Evolutionary conservation across 1,140 invertebrate species (phyloP).

Genomic region (Thaumetopoea pityocampa): DNA sequence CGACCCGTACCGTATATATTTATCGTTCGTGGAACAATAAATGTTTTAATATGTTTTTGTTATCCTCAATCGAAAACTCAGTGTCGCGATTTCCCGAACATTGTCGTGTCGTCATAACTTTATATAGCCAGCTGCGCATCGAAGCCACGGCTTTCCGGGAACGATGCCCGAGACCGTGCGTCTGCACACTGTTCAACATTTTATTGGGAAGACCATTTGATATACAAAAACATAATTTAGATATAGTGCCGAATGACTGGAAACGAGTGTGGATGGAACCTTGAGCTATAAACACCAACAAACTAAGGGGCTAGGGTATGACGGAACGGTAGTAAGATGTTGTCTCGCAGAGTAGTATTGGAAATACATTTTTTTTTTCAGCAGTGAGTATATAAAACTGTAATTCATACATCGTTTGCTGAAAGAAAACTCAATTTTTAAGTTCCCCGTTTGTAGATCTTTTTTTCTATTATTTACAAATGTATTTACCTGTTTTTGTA

Average conservation of each 20-base stretch:
- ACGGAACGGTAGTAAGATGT: no score
- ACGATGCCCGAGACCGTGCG: conserved; percentile 23
- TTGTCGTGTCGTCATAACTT: conserved; percentile 14
- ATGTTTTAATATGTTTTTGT: conserved; percentile 1
- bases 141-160: conserved; percentile 21
- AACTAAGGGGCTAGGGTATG: no score
- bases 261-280: conserved; percentile 4
- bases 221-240: conserved; percentile 17
- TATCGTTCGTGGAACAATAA: conserved; percentile 2
- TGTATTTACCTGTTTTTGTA: no score
- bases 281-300: no score
- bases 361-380: no score
- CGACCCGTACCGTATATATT: no score
- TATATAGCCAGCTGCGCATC: conserved; percentile 21
- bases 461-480: no score
- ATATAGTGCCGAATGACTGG: conserved; percentile 12
- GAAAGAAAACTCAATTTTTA: no score
- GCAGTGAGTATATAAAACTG: no score
- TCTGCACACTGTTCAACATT: conserved; percentile 15
- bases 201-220: conserved; percentile 14
- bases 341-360: no score
- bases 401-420: no score
- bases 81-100: conserved; percentile 12
- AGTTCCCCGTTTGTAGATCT: no score
- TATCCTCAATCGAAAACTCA: conserved; percentile 6